Evolutionary conservation across 2,888 invertebrate species (phyloP), one percentile per base, ranked within the genome.

Genomic region (Drosophila kambysellisi): DNA sequence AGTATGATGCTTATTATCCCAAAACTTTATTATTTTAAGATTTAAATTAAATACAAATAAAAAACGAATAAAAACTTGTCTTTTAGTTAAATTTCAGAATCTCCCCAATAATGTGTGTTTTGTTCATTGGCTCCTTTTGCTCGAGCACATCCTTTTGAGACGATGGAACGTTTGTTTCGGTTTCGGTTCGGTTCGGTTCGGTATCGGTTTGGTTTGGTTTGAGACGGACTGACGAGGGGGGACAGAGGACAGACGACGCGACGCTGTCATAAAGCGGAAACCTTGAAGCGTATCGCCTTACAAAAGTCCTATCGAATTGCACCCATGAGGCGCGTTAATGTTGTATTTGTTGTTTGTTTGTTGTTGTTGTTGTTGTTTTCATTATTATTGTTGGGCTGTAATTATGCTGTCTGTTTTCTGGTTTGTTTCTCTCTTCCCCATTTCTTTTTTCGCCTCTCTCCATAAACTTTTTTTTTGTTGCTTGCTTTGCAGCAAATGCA

Each of bases 261-360:
- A 70, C 70, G 72, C 64, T 70, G 78, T 72, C 89, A 78, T 74
- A 76, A 70, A 70, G 91, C 88, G 88, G 82, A 90, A 89, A 78
- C 89, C 91, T 87, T 88, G 89, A 88, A 90, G 85, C 70, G 64
- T 88, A 88, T 88, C 91, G 69, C 33, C 74, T 88, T 90, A 76
- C 88, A 63, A 68, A 63, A 72, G 73, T 67, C 70, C 76, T 90
- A 86, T 90, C 81, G 52, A 77, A 67, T 90, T 72, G 87, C 87
- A 83, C 76, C 76, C 90, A 88, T 86, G 82, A 72, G 74, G 68
- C 74, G 82, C 74, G 82, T 73, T 60, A 74, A 69, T 75, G 69
- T 75, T 73, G 60, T 65, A 59, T 51, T 61, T 79, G 39, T 59
- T 65, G 33, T 60, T 66, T 25, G 46, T 46, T 62, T 58, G 52